phyloP scores from a whole-genome alignment of 1,140 invertebrate species.

The Cherax quadricarinatus region DNA sequence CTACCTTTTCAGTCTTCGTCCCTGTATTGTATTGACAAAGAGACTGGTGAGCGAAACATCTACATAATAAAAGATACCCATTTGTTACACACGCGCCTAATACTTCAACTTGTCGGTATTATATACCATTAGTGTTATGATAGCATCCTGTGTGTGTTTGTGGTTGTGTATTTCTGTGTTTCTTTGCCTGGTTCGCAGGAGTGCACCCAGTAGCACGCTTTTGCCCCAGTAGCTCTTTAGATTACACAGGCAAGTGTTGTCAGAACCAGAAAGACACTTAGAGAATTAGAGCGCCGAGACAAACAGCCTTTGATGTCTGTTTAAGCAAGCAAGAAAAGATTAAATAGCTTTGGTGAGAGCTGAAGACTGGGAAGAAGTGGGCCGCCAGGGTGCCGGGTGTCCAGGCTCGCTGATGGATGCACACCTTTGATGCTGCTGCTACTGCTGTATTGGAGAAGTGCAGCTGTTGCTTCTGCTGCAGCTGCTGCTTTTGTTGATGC shows the following conservation, averaged over 20 bases:
- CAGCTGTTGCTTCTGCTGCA: not conserved
- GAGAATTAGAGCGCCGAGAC: slow-evolving; percentile 12
- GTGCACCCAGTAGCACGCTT: not conserved
- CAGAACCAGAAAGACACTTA: slow-evolving; percentile 14
- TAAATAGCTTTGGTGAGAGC: slow-evolving; percentile 2
- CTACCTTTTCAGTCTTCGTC: no score
- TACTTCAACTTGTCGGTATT: no score
- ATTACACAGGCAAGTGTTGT: not conserved
- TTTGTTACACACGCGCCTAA: no score
- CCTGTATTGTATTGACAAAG: no score
- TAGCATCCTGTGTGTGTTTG: no score
- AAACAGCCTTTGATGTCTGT: slow-evolving; percentile 28
- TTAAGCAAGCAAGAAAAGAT: slow-evolving; percentile 32
- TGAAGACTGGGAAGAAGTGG: not conserved
- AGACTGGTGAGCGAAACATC: no score
- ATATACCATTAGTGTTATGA: no score
- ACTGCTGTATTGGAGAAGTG: not conserved
- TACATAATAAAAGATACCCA: no score
- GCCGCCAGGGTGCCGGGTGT: not conserved
- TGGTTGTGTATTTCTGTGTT: slow-evolving; percentile 6
- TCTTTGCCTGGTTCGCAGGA: not conserved
- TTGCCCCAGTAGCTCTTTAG: not conserved
- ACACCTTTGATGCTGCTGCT: not conserved
- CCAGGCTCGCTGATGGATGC: not conserved
- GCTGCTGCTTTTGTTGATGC: not conserved